These are phyloP conservation scores for Rhagium mordax DNA, from an alignment of 2,888 invertebrate genomes.

Conservation along the genomic window DNA sequence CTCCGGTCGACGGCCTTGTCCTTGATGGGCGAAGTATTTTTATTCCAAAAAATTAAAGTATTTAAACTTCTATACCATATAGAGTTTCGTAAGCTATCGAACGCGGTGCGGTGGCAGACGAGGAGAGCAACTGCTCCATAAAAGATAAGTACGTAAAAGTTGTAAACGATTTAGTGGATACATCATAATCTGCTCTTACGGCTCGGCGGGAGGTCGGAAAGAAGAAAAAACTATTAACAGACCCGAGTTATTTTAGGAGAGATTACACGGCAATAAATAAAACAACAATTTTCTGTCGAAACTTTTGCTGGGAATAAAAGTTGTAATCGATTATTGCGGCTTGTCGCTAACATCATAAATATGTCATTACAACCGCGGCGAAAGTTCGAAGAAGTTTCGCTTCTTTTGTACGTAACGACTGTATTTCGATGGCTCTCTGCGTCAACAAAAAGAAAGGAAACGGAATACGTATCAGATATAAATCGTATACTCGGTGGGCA, in stretches of 20 bases:
- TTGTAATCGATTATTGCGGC: slow-evolving; percentile 56
- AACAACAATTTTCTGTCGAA: slow-evolving; percentile 63
- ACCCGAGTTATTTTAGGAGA: slow-evolving; percentile 58
- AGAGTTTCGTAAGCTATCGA: neutral
- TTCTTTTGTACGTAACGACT: neutral
- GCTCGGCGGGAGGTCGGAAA: slow-evolving; percentile 22
- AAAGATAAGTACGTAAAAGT: slow-evolving; percentile 21
- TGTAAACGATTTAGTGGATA: slow-evolving; percentile 37
- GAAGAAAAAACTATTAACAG: slow-evolving; percentile 58
- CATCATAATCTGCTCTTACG: slow-evolving; percentile 33
- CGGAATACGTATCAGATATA: neutral
- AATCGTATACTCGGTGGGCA: too few species aligned
- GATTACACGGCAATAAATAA: slow-evolving; percentile 64
- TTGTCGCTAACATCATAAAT: slow-evolving; percentile 53
- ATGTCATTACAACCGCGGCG: slow-evolving; percentile 35
- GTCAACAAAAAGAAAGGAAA: neutral
- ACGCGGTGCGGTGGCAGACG: neutral
- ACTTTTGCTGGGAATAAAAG: slow-evolving; percentile 61
- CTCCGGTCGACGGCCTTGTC: neutral
- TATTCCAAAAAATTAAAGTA: too few species aligned
- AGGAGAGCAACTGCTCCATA: neutral
- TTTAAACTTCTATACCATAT: too few species aligned
- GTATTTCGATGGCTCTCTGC: neutral
- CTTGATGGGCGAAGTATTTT: too few species aligned
- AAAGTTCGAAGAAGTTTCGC: slow-evolving; percentile 22